Evolutionary conservation across 2,797 vertebrate species (phyloP), one percentile per base, ranked within the genome.

Genomic region (Ceryle rudis): DNA sequence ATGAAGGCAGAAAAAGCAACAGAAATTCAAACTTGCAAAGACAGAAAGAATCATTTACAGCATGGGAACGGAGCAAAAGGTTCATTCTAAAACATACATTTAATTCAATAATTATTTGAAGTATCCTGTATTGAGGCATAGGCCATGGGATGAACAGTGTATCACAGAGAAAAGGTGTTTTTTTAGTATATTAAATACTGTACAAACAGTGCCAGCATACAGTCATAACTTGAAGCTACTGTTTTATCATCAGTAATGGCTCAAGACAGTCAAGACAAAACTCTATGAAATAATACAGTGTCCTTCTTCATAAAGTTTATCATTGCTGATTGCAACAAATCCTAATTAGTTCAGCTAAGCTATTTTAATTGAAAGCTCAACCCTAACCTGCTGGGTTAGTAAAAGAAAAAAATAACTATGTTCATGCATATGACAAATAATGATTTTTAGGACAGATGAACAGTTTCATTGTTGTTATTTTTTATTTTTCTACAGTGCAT

Each of bases 271-370:
- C 49, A 86, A 78, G 46, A 46, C n/a, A 86, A 91, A 95, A 58
- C 31, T 31, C n/a, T 69, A 60, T 11, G 31, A 93, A 92, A 90
- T 86, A 72, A 78, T 81, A 67, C 69, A 80, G 64, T 85, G 78
- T 86, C 67, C 70, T 91, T 89, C 73, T 91, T 87, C 89, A 85
- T 93, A 67, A 71, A 89, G 57, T 88, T 95, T 90, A 95, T 72
- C 88, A 47, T 54, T 69, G 49, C 60, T 47, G 89, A 80, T 65
- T 94, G 54, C 81, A 89, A 94, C 39, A 90, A 96, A 93, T 84
- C 26, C 81, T 74, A 79, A 91, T 81, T 96, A 86, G 33, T 92
- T 93, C 65, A 75, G 57, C 64, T 71, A 88, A 94, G 71, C 47
- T 39, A 65, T 80, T 96, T 95, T 82, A 93, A 93, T 67, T 86